Percentiles rank a stretch among this genome's conserved stretches.
Conservation (phyloP, 2,797 vertebrate species). For the Fistularia tabacaria region DNA sequence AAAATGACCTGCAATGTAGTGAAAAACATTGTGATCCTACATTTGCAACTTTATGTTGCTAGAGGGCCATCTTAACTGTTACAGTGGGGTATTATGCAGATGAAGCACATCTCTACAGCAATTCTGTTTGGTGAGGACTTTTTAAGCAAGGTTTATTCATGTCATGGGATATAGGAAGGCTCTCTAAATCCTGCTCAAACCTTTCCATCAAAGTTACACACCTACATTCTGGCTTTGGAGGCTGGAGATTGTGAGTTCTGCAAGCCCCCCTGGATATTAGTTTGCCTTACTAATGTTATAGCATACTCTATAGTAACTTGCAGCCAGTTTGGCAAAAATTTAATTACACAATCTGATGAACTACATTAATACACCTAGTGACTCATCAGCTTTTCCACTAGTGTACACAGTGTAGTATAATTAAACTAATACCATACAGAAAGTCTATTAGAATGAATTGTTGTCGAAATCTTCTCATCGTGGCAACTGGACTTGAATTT, state of each 20-base stretch:
- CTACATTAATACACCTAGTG: no score
- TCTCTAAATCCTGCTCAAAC: constrained; percentile 2
- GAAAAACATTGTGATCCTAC: not conserved
- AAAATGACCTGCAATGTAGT: constrained; percentile 6
- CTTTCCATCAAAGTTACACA: not conserved
- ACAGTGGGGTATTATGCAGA: not conserved
- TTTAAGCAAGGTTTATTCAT: constrained; percentile 4
- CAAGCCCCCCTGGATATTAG: not conserved
- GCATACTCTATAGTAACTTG: constrained; percentile 1
- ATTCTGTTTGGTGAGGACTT: not conserved
- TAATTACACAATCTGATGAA: no score
- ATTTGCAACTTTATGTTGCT: not conserved
- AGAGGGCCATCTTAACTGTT: not conserved
- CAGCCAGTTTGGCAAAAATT: no score
- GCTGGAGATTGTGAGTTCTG: not conserved
- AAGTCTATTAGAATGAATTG: no score
- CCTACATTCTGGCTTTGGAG: not conserved
- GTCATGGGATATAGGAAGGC: not conserved
- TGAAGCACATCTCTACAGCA: not conserved
- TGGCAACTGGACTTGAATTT: no score
- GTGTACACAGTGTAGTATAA: no score
- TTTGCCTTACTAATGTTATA: not conserved
- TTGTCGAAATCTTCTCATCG: no score
- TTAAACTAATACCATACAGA: no score
- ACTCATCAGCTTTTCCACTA: no score